Percentiles rank a stretch among this genome's conserved stretches.
Evolutionary conservation across 2,113 vertebrate genomes (phyloP).

Genomic region (Tachysurus fulvidraco): DNA sequence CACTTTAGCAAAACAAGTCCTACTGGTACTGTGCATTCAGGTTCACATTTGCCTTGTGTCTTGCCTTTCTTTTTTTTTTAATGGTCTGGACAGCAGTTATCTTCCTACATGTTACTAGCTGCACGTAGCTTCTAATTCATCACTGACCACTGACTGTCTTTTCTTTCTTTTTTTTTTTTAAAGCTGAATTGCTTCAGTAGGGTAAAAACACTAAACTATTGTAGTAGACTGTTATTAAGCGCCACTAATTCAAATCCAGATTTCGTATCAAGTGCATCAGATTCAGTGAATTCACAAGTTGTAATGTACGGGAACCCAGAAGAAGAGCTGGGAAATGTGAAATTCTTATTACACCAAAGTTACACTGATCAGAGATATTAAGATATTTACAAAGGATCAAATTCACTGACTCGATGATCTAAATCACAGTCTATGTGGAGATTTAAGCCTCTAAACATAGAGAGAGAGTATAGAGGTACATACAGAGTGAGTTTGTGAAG

Average conservation of each 20-base stretch:
- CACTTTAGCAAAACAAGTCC: background rate
- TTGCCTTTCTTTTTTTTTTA: background rate
- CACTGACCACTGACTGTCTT: background rate
- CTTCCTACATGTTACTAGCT: background rate
- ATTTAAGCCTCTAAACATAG: background rate
- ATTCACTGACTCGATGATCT: background rate
- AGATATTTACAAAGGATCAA: background rate
- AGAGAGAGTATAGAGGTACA: background rate
- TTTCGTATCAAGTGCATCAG: background rate
- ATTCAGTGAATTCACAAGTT: background rate
- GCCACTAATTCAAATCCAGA: slow-evolving; percentile 4
- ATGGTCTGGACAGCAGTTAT: too few relatives aligned
- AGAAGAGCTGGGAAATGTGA: background rate
- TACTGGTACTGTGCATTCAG: too few relatives aligned
- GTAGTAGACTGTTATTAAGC: background rate
- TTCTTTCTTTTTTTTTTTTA: background rate
- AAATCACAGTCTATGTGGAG: background rate
- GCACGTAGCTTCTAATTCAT: background rate
- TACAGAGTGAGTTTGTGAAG: background rate
- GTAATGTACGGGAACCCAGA: background rate
- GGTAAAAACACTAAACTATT: background rate
- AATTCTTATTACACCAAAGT: too few relatives aligned
- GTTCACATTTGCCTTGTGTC: background rate
- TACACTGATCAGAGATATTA: background rate
- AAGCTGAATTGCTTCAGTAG: background rate